phyloP scores from a whole-genome alignment of 1,140 invertebrate genomes.

The Atta colombica region DNA sequence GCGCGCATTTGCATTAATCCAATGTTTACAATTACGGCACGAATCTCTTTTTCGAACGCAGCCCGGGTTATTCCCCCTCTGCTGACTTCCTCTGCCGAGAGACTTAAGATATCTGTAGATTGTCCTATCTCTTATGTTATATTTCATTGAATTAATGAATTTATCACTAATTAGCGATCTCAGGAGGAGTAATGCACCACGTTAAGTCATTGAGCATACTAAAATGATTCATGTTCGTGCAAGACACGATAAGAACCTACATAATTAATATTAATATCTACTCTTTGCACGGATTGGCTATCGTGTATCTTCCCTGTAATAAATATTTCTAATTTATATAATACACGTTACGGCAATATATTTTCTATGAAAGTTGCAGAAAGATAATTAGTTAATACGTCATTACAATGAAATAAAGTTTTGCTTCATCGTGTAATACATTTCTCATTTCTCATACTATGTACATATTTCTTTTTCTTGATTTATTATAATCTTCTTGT shows the following conservation, averaged over 20 bases:
- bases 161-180: constrained; percentile 56
- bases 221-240: constrained; percentile 31
- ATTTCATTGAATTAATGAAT: constrained; percentile 48
- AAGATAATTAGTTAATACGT: constrained; percentile 33
- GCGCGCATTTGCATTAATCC: constrained; percentile 87
- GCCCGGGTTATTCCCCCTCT: constrained; percentile 27
- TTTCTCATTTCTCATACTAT: not conserved
- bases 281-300: constrained; percentile 38
- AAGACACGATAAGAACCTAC: constrained; percentile 49
- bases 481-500: not conserved
- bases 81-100: constrained; percentile 7
- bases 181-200: constrained; percentile 12
- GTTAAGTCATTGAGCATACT: constrained; percentile 45
- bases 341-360: not conserved
- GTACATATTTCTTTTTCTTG: not conserved
- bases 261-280: constrained; percentile 48
- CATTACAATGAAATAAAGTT: constrained; percentile 35
- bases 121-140: constrained; percentile 29
- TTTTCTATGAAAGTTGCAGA: constrained; percentile 13
- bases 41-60: constrained; percentile 66
- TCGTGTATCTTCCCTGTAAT: constrained; percentile 25
- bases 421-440: not conserved
- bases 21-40: constrained; percentile 87
- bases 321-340: constrained; percentile 52
- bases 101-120: constrained; percentile 46